Evolutionary conservation across 2,888 invertebrate species (phyloP).

Genomic region (Pyralis farinalis): DNA sequence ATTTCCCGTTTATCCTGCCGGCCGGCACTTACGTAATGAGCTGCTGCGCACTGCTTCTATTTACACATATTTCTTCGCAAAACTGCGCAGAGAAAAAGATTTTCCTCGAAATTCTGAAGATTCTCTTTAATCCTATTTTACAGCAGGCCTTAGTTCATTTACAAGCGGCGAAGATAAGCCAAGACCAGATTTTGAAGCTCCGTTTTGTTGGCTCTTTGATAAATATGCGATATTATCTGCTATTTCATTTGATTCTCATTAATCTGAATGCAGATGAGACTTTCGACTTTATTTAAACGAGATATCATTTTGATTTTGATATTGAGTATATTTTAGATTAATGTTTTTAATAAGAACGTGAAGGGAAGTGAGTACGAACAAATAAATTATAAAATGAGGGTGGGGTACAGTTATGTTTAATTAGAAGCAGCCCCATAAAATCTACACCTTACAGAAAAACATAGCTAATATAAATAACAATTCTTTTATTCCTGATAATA

Average conservation of each 20-base stretch:
- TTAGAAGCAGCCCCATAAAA: no score
- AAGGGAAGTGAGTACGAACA: no score
- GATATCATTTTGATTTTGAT: no score
- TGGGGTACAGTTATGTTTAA: no score
- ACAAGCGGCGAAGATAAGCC: slow-evolving; percentile 45
- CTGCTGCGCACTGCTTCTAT: slow-evolving; percentile 40
- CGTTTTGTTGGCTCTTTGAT: slow-evolving; percentile 25
- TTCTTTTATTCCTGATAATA: no score
- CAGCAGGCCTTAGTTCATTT: slow-evolving; percentile 50
- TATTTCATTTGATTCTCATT: slow-evolving; percentile 7
- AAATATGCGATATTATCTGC: slow-evolving; percentile 19
- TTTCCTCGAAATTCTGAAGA: slow-evolving; percentile 21
- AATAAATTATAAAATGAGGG: no score
- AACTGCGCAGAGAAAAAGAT: slow-evolving; percentile 21
- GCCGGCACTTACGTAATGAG: slow-evolving; percentile 40
- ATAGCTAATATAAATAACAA: no score
- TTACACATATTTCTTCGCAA: slow-evolving; percentile 41
- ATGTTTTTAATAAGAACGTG: no score
- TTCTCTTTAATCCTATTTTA: slow-evolving; percentile 51
- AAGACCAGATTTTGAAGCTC: slow-evolving; percentile 41
- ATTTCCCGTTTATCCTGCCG: slow-evolving; percentile 44
- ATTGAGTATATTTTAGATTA: no score
- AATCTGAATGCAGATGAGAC: background rate
- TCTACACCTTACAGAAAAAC: no score
- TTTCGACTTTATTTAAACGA: background rate